Conservation (phyloP, 2,113 vertebrate species). For the Erythrolamprus reginae region DNA sequence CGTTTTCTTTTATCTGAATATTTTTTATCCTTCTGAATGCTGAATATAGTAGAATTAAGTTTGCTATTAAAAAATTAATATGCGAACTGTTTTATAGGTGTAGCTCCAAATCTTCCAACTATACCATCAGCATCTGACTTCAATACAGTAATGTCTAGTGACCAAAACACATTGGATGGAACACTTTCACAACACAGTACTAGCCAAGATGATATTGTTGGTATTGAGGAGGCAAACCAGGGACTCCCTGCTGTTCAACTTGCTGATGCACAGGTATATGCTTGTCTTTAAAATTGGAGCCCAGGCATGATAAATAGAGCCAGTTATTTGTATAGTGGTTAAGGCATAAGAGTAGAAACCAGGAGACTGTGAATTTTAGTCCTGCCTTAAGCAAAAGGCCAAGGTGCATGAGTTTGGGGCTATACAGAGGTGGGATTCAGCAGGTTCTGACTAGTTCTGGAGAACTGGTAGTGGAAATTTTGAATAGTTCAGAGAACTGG, state of each 20-base stretch:
- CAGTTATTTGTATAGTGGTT: neutral
- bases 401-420: neutral
- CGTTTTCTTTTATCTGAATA: neutral
- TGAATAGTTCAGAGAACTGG: too few relatives aligned
- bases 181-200: slow-evolving; percentile 95
- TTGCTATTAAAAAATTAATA: slow-evolving; percentile 46
- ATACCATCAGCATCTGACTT: slow-evolving; percentile 96
- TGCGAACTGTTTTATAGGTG: slow-evolving; percentile 68
- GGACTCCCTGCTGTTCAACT: slow-evolving; percentile 94
- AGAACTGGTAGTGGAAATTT: too few relatives aligned
- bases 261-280: slow-evolving; percentile 92
- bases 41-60: slow-evolving; percentile 19
- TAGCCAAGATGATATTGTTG: slow-evolving; percentile 91
- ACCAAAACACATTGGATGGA: slow-evolving; percentile 95
- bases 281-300: neutral
- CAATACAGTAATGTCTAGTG: slow-evolving; percentile 92
- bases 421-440: too few relatives aligned
- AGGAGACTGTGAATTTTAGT: neutral
- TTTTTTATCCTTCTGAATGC: neutral
- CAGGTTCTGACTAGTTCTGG: too few relatives aligned
- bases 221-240: slow-evolving; percentile 88
- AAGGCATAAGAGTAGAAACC: neutral
- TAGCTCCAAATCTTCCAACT: slow-evolving; percentile 87
- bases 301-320: neutral
- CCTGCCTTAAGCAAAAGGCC: neutral